Percentiles rank a stretch among this genome's conserved stretches.
Evolutionary conservation across 2,888 invertebrate species (phyloP).

Genomic region (Andrena chrysosceles): DNA sequence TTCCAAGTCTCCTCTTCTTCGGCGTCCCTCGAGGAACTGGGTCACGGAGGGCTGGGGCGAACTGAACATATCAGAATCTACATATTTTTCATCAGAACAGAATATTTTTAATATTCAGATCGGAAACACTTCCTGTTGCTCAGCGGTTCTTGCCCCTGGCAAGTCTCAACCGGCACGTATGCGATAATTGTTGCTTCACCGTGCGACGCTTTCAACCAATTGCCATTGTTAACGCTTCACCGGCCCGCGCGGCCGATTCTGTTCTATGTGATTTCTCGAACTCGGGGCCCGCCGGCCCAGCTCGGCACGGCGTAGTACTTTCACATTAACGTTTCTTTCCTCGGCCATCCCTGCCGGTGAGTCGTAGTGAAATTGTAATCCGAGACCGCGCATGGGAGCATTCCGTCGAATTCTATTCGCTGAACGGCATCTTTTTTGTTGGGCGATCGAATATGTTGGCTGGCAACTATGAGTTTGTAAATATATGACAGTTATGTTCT

Average conservation of each 20-base stretch:
- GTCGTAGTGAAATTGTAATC: background rate
- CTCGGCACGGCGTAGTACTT: background rate
- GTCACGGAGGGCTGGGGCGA: constrained; percentile 51
- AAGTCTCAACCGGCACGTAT: constrained; percentile 19
- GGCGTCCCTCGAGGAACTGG: background rate
- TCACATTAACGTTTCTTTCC: background rate
- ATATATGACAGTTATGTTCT: background rate
- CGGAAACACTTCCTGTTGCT: constrained; percentile 46
- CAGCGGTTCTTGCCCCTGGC: constrained; percentile 40
- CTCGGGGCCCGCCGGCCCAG: too few relatives aligned
- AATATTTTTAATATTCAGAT: constrained; percentile 58
- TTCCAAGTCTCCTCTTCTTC: background rate
- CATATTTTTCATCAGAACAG: constrained; percentile 59
- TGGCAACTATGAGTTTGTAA: constrained; percentile 7
- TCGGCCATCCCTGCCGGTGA: background rate
- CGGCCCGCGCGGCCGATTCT: constrained; percentile 6
- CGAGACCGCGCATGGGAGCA: background rate
- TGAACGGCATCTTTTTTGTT: constrained; percentile 5
- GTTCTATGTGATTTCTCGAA: background rate
- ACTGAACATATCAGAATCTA: constrained; percentile 59
- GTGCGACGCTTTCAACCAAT: constrained; percentile 23
- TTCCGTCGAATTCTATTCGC: constrained; percentile 1
- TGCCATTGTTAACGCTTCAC: constrained; percentile 30
- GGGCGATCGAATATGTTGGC: constrained; percentile 11
- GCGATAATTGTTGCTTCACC: constrained; percentile 25